A percentile compares a stretch with the other conserved stretches of the same genome.
Evolutionary conservation across 2,113 vertebrate species (phyloP).

Genomic region (human (Homo sapiens)): GRCh38 chr1:58835001-58835500

Average conservation of each 20-base stretch:
- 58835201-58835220: background rate
- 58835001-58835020: background rate
- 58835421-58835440: background rate
- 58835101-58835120: background rate
- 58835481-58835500: background rate
- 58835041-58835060: background rate
- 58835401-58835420: background rate
- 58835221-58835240: background rate
- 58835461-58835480: accelerated
- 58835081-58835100: background rate
- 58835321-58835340: background rate
- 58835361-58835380: background rate
- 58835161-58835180: background rate
- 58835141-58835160: background rate
- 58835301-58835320: background rate
- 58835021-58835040: background rate
- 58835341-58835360: background rate
- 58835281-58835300: background rate
- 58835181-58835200: background rate
- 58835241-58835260: background rate
- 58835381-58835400: background rate
- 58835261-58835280: background rate
- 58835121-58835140: background rate
- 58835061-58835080: background rate
- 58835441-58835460: background rate